phyloP scores from a whole-genome alignment of 1,140 invertebrate species.

The Holotrichia oblita region DNA sequence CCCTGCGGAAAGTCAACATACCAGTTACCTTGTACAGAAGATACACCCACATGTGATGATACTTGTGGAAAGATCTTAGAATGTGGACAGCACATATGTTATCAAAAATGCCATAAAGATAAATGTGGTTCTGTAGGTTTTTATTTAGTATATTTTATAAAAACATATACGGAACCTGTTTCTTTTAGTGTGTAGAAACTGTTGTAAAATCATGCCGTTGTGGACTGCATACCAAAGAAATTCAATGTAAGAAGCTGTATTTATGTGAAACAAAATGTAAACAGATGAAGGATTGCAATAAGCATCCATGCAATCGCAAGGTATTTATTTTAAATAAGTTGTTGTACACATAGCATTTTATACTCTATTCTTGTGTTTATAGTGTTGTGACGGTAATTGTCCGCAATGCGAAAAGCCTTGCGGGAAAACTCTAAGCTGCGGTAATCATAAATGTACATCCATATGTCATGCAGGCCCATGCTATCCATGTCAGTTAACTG shows the following conservation, averaged over 20 bases:
- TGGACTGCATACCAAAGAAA: conserved; percentile 79
- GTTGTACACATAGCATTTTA: no score
- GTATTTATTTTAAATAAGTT: conserved; percentile 60
- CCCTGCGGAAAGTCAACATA: conserved; percentile 81
- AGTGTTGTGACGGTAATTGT: conserved; percentile 87
- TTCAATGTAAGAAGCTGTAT: conserved; percentile 89
- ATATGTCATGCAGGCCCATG: conserved; percentile 90
- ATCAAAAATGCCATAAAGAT: conserved; percentile 84
- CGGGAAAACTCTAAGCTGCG: conserved; percentile 82
- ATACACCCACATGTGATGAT: conserved; percentile 84
- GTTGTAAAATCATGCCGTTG: conserved; percentile 85
- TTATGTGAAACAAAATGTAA: conserved; percentile 91
- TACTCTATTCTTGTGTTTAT: not conserved
- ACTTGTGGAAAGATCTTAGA: conserved; percentile 87
- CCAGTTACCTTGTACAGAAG: conserved; percentile 72
- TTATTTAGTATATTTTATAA: conserved; percentile 58
- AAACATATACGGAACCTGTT: conserved; percentile 58
- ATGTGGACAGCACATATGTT: conserved; percentile 83
- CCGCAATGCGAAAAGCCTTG: conserved; percentile 89
- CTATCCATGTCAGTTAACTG: conserved; percentile 86
- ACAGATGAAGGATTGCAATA: conserved; percentile 80
- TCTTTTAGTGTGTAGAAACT: conserved; percentile 78
- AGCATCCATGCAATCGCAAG: conserved; percentile 89
- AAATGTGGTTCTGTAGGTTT: conserved; percentile 75
- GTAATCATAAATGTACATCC: conserved; percentile 88